Conservation (phyloP, 2,888 invertebrate genomes). For the Julus scandinavius region DNA sequence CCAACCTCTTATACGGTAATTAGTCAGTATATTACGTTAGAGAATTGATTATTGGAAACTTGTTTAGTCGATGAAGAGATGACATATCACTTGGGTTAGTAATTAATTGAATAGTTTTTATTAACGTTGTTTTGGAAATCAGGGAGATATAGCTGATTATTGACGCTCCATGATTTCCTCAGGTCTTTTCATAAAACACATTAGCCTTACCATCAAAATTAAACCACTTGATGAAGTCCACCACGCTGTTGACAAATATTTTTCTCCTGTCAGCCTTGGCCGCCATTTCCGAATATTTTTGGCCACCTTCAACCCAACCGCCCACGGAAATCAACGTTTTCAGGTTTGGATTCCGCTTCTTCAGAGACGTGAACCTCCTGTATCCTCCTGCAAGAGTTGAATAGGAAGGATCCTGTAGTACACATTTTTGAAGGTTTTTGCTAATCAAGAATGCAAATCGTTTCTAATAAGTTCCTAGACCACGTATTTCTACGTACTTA, state of each 20-base stretch:
- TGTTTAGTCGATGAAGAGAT: too few relatives aligned
- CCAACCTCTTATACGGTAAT: too few relatives aligned
- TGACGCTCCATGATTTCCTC: not conserved
- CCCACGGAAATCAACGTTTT: conserved; percentile 59
- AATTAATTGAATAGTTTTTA: too few relatives aligned
- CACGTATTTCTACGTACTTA: not conserved
- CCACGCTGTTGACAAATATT: conserved; percentile 64
- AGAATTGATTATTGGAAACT: too few relatives aligned
- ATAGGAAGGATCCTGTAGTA: not conserved
- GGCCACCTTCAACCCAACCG: conserved; percentile 59
- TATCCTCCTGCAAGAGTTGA: conserved; percentile 58
- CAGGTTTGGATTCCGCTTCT: conserved; percentile 57
- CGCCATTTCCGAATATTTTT: conserved; percentile 61
- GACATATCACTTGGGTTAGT: too few relatives aligned
- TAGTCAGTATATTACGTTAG: too few relatives aligned
- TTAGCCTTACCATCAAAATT: conserved; percentile 63
- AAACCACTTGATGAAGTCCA: conserved; percentile 63
- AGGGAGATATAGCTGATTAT: too few relatives aligned
- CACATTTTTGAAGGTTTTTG: conserved; percentile 14
- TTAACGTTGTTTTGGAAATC: too few relatives aligned
- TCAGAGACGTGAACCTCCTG: conserved; percentile 58
- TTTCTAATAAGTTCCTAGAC: not conserved
- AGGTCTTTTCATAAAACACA: not conserved
- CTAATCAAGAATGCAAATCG: conserved; percentile 31
- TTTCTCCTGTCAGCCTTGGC: conserved; percentile 61